Conservation (phyloP, 2,113 vertebrate genomes). For the Barbus barbus region DNA sequence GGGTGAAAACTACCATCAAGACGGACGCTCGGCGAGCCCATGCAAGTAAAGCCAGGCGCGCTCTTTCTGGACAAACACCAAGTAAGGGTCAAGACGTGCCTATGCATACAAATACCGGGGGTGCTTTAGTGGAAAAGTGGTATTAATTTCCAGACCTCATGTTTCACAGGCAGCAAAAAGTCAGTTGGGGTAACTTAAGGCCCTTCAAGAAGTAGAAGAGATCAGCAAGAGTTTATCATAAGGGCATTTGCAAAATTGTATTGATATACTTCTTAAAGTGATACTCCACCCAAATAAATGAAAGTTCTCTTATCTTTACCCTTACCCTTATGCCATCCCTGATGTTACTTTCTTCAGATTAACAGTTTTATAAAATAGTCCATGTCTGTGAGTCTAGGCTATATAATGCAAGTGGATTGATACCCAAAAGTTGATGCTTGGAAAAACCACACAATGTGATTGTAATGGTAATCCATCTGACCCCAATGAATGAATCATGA, state of each 20-base stretch:
- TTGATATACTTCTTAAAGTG: no score
- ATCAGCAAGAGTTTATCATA: background rate
- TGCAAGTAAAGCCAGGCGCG: background rate
- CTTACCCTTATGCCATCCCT: background rate
- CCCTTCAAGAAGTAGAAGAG: background rate
- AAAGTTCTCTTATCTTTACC: background rate
- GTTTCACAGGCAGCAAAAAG: background rate
- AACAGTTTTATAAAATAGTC: background rate
- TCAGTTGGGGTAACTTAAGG: background rate
- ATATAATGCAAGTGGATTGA: background rate
- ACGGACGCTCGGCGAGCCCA: background rate
- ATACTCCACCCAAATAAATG: no score
- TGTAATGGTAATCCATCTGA: background rate
- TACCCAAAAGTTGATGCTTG: background rate
- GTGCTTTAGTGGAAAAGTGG: background rate
- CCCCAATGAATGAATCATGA: background rate
- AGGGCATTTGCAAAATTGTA: background rate
- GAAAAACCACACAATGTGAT: background rate
- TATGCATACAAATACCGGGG: background rate
- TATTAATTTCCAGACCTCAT: background rate
- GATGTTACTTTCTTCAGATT: background rate
- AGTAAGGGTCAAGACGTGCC: background rate
- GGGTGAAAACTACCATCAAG: slow-evolving; percentile 23
- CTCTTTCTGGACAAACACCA: background rate
- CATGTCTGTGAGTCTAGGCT: background rate